Evolutionary conservation across 2,888 invertebrate species (phyloP), one percentile per base, ranked within the genome.

Genomic region (Acronicta leporina): DNA sequence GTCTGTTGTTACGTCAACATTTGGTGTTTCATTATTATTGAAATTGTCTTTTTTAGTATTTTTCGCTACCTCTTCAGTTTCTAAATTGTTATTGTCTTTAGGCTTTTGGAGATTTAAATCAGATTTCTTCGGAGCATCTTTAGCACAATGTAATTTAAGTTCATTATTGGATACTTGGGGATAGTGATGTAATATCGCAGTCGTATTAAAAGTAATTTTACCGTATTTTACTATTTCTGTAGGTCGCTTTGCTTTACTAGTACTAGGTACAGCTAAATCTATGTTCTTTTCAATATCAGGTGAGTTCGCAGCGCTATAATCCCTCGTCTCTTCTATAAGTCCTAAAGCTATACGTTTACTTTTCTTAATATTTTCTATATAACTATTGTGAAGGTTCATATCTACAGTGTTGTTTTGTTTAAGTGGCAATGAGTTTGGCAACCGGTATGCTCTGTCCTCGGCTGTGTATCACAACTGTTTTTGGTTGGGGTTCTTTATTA

Each of bases 391-490:
- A 68, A 84, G 80, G 72, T 92, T 92, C 94, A 94, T 94, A 81
- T 94, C 94, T 84, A 90, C 84, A 63, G 90, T 89, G 77, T 92
- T 92, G 73, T 88, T 94, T 71, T 93, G 91, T 86, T 91, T 93
- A 16, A 94, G 84, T 79, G 92, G 90, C 82, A 94, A 86, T 75
- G 94, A 89, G 77, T 91, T 92, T 83, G 94, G 94, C 85, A 91
- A 85, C 83, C 86, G 89, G 61, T 88, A 88, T 72, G 84, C 86
- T 81, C 89, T 90, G 84, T 81, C 91, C 79, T 91, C 91, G 77
- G 89, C 89, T 87, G 87, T 86, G 89, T 92, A 94, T 95, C 95
- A 95, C 93, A 94, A 94, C 83, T 92, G 90, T 81, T 92, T 94
- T 66, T 86, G 86, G 54, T 81, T 82, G 57, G 87, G 86, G 76